Percentiles rank a stretch among this genome's conserved stretches.
These are phyloP conservation scores for Tetheella fluctuosa DNA, from an alignment of 2,888 invertebrate species.

Conservation along the genomic window DNA sequence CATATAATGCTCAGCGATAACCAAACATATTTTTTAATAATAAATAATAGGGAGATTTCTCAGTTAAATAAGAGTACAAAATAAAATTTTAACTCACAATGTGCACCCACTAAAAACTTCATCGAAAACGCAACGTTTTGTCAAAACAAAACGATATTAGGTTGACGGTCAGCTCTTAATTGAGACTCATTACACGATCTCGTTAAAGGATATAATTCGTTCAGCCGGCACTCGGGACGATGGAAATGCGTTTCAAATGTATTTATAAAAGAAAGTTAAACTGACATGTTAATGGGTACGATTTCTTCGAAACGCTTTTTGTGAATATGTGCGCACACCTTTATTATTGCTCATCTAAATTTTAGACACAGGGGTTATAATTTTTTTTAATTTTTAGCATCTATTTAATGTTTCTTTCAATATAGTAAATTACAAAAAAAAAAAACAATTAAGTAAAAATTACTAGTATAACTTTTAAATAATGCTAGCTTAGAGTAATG, in stretches of 20 bases:
- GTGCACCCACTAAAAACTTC: neutral
- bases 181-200: conserved; percentile 35
- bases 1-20: too few species aligned
- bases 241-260: conserved; percentile 3
- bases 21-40: too few species aligned
- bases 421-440: too few species aligned
- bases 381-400: too few species aligned
- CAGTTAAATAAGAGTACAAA: too few species aligned
- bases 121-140: conserved; percentile 28
- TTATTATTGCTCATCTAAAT: too few species aligned
- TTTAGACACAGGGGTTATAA: too few species aligned
- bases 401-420: too few species aligned
- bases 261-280: neutral
- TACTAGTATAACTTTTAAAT: too few species aligned
- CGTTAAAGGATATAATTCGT: conserved; percentile 32
- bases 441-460: too few species aligned
- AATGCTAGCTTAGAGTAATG: too few species aligned
- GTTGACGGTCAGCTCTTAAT: conserved; percentile 34
- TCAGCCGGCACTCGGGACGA: conserved; percentile 14
- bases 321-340: neutral
- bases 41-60: too few species aligned
- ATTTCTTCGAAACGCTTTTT: conserved; percentile 13
- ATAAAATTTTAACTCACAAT: neutral
- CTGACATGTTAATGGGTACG: conserved; percentile 34
- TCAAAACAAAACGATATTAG: conserved; percentile 35